Percentiles rank a stretch among this genome's conserved stretches.
Conservation (phyloP, 2,113 vertebrate species). For the Phoenicopterus ruber region DNA sequence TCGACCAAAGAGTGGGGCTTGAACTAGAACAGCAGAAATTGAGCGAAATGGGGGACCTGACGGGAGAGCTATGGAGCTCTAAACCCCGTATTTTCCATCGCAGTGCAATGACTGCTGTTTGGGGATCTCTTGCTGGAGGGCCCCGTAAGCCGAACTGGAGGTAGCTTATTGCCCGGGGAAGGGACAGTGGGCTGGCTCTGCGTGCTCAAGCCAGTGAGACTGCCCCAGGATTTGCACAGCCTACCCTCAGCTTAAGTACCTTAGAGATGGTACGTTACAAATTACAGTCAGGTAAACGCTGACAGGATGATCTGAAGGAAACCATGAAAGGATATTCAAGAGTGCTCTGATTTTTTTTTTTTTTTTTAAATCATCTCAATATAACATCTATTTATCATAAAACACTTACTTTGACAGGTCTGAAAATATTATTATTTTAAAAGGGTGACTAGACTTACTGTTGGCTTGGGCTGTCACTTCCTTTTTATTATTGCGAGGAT, state of each 20-base stretch:
- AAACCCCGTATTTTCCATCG: background rate
- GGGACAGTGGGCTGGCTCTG: background rate
- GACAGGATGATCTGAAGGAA: background rate
- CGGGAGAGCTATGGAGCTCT: fast-evolving
- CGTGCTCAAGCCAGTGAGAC: background rate
- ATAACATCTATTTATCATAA: background rate
- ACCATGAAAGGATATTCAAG: background rate
- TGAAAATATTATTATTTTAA: background rate
- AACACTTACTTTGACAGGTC: background rate
- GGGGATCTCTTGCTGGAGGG: background rate
- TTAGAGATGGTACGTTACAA: background rate
- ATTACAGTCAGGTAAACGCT: background rate
- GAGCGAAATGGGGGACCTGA: background rate
- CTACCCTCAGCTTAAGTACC: background rate
- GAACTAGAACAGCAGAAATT: background rate
- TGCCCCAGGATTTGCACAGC: background rate
- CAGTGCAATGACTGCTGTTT: background rate
- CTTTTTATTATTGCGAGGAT: background rate
- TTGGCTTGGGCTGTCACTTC: background rate
- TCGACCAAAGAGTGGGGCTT: background rate
- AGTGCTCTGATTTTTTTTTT: background rate
- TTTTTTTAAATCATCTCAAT: background rate
- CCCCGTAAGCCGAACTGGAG: background rate
- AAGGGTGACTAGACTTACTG: background rate
- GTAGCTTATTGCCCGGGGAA: background rate